phyloP scores from a whole-genome alignment of 2,888 invertebrate species.

The Unio pictorum region DNA sequence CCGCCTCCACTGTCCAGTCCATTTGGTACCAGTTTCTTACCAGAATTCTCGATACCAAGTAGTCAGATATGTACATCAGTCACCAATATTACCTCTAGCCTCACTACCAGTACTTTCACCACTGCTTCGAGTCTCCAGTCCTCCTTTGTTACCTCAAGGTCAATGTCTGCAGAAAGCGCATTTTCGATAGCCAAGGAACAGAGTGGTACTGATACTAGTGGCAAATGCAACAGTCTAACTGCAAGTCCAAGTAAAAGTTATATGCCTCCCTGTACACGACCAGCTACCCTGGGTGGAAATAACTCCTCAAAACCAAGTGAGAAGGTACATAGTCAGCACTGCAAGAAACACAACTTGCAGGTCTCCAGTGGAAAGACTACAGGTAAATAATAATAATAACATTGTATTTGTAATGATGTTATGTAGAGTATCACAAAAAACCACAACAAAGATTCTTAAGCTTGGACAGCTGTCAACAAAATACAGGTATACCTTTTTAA shows the following conservation, averaged over 20 bases:
- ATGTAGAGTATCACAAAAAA: too few species aligned
- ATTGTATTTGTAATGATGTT: too few species aligned
- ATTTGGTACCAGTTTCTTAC: conserved; percentile 48
- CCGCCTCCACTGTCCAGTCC: conserved; percentile 59
- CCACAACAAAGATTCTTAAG: too few species aligned
- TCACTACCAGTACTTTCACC: conserved; percentile 54
- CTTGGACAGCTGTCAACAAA: too few species aligned
- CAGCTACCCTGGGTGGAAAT: conserved; percentile 60
- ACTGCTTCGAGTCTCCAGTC: conserved; percentile 35
- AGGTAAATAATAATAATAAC: too few species aligned
- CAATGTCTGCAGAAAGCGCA: conserved; percentile 26
- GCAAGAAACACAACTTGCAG: conserved; percentile 46
- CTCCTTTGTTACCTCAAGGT: conserved; percentile 10
- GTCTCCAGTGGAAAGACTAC: conserved; percentile 2
- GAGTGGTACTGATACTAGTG: conserved; percentile 5
- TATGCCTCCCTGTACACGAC: conserved; percentile 56
- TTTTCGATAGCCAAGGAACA: neutral
- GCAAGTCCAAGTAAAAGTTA: conserved; percentile 16
- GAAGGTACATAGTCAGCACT: conserved; percentile 52
- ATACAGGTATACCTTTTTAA: too few species aligned
- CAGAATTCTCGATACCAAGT: conserved; percentile 33
- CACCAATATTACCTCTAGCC: conserved; percentile 26
- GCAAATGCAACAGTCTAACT: neutral
- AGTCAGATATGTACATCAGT: conserved; percentile 32
- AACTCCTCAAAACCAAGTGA: conserved; percentile 29